Base-by-base conservation (phyloP, 2,888 invertebrate species). In the Heliconius ismenius region DNA sequence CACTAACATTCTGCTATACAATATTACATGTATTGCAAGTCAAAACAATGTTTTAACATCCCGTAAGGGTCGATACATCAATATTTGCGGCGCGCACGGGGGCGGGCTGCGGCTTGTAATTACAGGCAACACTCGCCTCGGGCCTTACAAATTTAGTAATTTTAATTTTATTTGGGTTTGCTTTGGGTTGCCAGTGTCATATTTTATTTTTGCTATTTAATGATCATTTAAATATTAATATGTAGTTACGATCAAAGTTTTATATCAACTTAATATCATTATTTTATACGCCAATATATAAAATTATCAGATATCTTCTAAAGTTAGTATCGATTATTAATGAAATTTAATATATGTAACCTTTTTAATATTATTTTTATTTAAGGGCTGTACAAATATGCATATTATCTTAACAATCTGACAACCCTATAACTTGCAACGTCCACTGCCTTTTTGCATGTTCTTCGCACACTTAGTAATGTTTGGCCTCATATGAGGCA, bases 151-250 rank as follows among this genome's bases (percentile, higher is more conserved):
- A 93, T 93, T 93, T 93, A 91, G 90, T 91, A 88, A 90, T 89
- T 90, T 91, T 91, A 88, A 88, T 91, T 91, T 92, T 92, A 91
- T 92, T 92, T 91, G 89, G 87, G 91, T 90, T 91, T 91, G 88
- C 86, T 83, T 84, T 83, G 84, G 79, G 86, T 73, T 73, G 73
- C 39, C 73, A 62, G 60, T 70, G 28, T 32, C 24, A 58, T 36
- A n/a, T 9, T 32, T 70, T 58, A 36, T n/a, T 4, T 49, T 84
- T 86, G 10, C 32, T 32, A 36, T 64, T 21, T 32, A 21, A 32
- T 64, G 4, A 26, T 62, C 62, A 62, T 62, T 62, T 36, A 39
- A n/a, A 67, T 24, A 67, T 24, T 24, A 18, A 58, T 15, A 62
- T 26, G 18, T 26, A 26, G 62, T 24, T 62, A n/a, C 26, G 24